These are phyloP conservation scores for Helarctos malayanus DNA, from an alignment of 2,797 vertebrate genomes.

Conservation along the genomic window DNA sequence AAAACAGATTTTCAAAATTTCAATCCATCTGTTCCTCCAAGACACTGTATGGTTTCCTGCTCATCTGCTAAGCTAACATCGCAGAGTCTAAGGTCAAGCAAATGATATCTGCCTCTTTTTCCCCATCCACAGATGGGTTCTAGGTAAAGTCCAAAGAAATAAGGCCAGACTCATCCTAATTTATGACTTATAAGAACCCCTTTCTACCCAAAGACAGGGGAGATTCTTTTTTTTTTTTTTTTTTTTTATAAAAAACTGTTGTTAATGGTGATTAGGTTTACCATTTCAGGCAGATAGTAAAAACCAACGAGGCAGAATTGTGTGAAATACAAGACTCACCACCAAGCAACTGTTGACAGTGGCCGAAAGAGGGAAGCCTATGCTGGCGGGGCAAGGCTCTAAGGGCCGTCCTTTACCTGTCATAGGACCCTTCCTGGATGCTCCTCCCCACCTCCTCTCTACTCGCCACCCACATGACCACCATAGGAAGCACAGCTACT, in stretches of 20 bases:
- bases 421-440: not conserved
- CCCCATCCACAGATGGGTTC: not conserved
- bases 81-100: constrained; percentile 26
- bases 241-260: not conserved
- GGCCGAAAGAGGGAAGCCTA: not conserved
- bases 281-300: not conserved
- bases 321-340: not conserved
- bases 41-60: constrained; percentile 2
- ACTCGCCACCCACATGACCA: not conserved
- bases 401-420: not conserved
- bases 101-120: constrained; percentile 1
- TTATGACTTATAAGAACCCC: not conserved
- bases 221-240: not conserved
- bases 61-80: constrained; percentile 27
- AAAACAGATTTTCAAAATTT: constrained; percentile 77
- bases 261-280: not conserved
- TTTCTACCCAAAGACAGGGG: not conserved
- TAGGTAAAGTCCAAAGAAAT: not conserved
- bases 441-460: not conserved
- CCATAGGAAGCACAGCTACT: not conserved
- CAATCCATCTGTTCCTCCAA: constrained; percentile 68
- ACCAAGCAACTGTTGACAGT: not conserved
- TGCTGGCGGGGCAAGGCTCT: not conserved
- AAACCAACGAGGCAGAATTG: not conserved
- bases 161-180: not conserved